phyloP scores from a whole-genome alignment of 2,888 invertebrate species.

The Torymus tubicola region DNA sequence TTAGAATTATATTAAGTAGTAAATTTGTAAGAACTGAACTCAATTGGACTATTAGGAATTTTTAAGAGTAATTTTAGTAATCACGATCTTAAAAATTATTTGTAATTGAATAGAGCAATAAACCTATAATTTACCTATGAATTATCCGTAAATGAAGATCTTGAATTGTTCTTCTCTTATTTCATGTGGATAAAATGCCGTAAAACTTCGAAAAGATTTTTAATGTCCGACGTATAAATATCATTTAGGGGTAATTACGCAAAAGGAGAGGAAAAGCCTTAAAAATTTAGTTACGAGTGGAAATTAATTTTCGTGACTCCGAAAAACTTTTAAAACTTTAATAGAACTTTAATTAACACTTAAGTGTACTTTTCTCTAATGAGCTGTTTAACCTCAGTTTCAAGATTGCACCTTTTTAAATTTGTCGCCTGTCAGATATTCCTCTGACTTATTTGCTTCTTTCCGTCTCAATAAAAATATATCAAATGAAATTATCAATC shows the following conservation, averaged over 20 bases:
- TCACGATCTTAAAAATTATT: too few relatives aligned
- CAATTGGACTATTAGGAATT: too few relatives aligned
- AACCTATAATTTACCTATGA: too few relatives aligned
- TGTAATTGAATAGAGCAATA: too few relatives aligned
- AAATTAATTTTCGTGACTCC: slow-evolving; percentile 47
- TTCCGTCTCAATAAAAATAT: neutral
- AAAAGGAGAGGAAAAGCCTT: neutral
- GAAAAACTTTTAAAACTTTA: slow-evolving; percentile 48
- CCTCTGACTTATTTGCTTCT: slow-evolving; percentile 11
- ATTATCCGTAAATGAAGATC: too few relatives aligned
- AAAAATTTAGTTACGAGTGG: slow-evolving; percentile 37
- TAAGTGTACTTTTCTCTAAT: slow-evolving; percentile 37
- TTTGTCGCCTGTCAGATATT: slow-evolving; percentile 31
- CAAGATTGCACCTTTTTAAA: slow-evolving; percentile 7
- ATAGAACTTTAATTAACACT: slow-evolving; percentile 53
- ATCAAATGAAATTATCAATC: neutral
- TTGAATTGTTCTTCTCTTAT: neutral
- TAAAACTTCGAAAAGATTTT: neutral
- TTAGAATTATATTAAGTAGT: too few relatives aligned
- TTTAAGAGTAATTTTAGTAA: too few relatives aligned
- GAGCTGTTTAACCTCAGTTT: slow-evolving; percentile 34
- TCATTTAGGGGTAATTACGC: slow-evolving; percentile 20
- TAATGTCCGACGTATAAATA: neutral
- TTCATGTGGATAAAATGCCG: too few relatives aligned
- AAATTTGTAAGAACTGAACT: too few relatives aligned